Evolutionary conservation across 2,113 vertebrate species (phyloP), one percentile per base, ranked within the genome.

Genomic region (Bungarus multicinctus): DNA sequence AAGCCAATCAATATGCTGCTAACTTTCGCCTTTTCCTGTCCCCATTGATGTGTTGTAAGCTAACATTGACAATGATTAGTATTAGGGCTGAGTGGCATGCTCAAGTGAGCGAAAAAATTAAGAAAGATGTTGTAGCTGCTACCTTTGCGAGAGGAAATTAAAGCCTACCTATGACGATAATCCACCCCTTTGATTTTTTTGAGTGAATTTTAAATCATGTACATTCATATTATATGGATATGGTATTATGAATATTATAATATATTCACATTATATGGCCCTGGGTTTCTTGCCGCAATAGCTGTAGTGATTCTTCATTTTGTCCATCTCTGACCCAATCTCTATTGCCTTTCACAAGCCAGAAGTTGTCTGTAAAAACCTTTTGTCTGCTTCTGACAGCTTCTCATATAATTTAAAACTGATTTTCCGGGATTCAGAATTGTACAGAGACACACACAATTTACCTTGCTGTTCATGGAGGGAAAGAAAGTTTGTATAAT

Each of bases 101-200:
- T 52, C 50, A 52, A 94, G 54, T 60, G 27, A 85, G 69, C 89
- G 93, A 95, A 96, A 94, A 94, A 94, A 94, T 54, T 94, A 95
- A 94, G 53, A 16, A 6, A 34, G 52, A 34, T 94, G 92, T 14
- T 43, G 50, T 93, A 85, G 93, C 94, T 95, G 0, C 87, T 95
- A 30, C 90, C n/a, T 92, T 94, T 57, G 50, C 8, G 50, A 47
- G 12, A 93, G 92, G 43, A 45, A 95, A 95, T 94, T 94, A 87
- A 90, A 58, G 20, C 57, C 69, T 25, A 45, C 69, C 34, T 52
- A 57, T 43, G 74, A 93, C 22, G 30, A 47, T 87, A 93, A 86
- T 87, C 91, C 34, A 27, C 53, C 47, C 50, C 25, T 90, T 54
- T 64, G 81, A 64, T 87, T 87, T 86, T 34, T 27, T 39, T 81